Conservation (phyloP, 2,888 invertebrate genomes). For the Phalera bucephala region DNA sequence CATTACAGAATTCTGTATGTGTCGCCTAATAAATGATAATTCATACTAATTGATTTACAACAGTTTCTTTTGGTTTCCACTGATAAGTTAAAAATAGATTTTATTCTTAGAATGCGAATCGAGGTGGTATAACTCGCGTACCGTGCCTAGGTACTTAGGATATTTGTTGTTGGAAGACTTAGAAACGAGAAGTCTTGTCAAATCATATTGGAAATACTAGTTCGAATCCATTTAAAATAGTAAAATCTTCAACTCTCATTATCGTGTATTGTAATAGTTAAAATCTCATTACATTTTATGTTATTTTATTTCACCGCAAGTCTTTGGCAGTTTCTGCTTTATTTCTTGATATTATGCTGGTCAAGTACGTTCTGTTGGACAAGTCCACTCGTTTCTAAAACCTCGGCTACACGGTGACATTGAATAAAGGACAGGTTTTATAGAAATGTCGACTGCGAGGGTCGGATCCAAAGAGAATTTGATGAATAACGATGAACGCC, state of each 20-base stretch:
- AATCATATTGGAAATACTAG: too few species aligned
- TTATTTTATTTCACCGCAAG: too few species aligned
- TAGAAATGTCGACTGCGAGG: constrained; percentile 25
- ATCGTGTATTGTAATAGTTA: too few species aligned
- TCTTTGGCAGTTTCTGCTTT: too few species aligned
- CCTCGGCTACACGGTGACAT: constrained; percentile 21
- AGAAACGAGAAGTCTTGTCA: constrained; percentile 37
- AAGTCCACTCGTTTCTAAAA: constrained; percentile 30
- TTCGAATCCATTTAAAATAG: too few species aligned
- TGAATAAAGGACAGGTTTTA: constrained; percentile 29
- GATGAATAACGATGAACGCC: constrained; percentile 18
- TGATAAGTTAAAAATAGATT: constrained; percentile 29
- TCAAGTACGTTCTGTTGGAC: neutral
- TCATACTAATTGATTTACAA: constrained; percentile 6
- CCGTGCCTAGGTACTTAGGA: constrained; percentile 18
- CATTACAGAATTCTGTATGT: constrained; percentile 34
- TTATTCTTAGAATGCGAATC: constrained; percentile 30
- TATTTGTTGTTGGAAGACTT: constrained; percentile 21
- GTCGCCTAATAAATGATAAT: constrained; percentile 37
- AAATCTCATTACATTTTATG: too few species aligned
- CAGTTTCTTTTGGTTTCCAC: constrained; percentile 15
- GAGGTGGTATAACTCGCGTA: constrained; percentile 31
- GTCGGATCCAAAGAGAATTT: constrained; percentile 21
- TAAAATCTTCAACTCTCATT: too few species aligned
- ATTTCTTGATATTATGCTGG: too few species aligned